Percentiles rank a stretch among this genome's conserved stretches.
Evolutionary conservation across 2,113 vertebrate genomes (phyloP).

Genomic region (Otolemur garnettii): DNA sequence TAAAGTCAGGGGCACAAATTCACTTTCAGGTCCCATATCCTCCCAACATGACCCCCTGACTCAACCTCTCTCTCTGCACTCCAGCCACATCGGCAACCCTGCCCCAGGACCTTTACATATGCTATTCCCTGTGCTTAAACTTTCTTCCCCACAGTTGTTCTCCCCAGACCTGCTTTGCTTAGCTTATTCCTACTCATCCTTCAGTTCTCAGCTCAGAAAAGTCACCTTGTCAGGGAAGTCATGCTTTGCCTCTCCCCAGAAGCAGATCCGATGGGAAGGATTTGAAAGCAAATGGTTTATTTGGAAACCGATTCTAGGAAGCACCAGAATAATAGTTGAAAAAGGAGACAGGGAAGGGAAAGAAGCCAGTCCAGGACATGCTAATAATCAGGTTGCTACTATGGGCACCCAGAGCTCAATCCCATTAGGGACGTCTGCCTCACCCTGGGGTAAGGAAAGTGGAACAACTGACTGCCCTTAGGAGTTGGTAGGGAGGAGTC

Average conservation of each 20-base stretch:
- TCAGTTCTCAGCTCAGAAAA: neutral
- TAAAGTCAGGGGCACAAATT: conserved; percentile 22
- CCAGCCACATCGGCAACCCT: neutral
- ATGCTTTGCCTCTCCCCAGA: neutral
- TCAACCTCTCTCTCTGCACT: neutral
- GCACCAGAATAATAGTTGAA: neutral
- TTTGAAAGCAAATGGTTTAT: neutral
- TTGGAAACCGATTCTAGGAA: neutral
- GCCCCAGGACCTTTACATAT: neutral
- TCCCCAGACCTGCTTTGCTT: neutral
- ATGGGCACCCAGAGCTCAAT: neutral
- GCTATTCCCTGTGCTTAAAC: neutral
- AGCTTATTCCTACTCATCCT: neutral
- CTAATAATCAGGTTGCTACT: neutral
- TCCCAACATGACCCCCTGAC: neutral
- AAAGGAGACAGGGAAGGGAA: neutral
- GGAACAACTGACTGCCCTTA: neutral
- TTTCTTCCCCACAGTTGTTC: neutral
- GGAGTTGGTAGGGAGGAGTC: no score
- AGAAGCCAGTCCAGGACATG: neutral
- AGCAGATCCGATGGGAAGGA: neutral
- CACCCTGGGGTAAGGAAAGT: neutral
- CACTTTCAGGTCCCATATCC: neutral
- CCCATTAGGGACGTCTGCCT: neutral
- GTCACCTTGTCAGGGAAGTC: neutral